Conservation (phyloP, 2,888 invertebrate genomes). For the Cepaea hortensis region DNA sequence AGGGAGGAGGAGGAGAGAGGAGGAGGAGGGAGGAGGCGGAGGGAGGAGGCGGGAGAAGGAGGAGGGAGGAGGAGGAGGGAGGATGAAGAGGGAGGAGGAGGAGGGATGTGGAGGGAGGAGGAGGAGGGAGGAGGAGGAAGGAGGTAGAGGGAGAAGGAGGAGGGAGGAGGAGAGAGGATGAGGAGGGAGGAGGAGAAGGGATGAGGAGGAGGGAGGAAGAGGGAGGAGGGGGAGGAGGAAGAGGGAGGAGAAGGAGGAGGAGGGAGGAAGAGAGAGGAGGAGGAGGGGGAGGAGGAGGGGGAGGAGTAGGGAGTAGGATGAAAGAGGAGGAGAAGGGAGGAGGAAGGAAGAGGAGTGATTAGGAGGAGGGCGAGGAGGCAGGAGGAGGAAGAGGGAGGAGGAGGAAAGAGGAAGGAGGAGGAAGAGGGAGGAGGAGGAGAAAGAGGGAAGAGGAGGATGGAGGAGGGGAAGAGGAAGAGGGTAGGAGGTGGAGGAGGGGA, state of each 20-base stretch:
- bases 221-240: not conserved
- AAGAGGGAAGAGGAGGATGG: not conserved
- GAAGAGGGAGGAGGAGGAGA: not conserved
- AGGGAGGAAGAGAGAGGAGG: slow-evolving; percentile 7
- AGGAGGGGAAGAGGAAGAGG: too few relatives aligned
- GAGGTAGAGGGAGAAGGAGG: not conserved
- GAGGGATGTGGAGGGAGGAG: not conserved
- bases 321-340: slow-evolving; percentile 8
- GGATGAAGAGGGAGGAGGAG: too few relatives aligned
- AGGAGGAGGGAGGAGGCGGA: too few relatives aligned
- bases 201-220: too few relatives aligned
- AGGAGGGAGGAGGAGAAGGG: too few relatives aligned
- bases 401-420: not conserved
- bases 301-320: too few relatives aligned
- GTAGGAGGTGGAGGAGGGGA: too few relatives aligned
- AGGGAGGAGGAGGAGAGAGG: not conserved
- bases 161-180: too few relatives aligned
- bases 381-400: too few relatives aligned
- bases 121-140: not conserved
- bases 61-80: not conserved
- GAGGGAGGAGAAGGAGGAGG: not conserved
- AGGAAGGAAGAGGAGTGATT: too few relatives aligned
- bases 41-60: not conserved
- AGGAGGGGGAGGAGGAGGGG: not conserved
- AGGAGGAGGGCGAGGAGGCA: too few relatives aligned